Percentiles rank a stretch among this genome's conserved stretches.
phyloP scores from a whole-genome alignment of 64 coral and sea anemone genomes.

The Acropora yongei region DNA sequence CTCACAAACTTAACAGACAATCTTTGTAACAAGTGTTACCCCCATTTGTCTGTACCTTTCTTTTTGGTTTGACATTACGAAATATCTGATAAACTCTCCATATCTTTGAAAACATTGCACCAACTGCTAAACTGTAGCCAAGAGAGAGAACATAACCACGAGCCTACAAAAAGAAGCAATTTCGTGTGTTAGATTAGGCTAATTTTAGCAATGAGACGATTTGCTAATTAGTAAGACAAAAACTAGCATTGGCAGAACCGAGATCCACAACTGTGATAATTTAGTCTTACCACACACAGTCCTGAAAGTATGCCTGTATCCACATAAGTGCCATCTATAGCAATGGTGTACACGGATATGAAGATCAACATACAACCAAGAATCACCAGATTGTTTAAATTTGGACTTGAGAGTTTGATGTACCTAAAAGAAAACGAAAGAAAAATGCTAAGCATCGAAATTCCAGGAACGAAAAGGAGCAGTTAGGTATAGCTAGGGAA shows the following conservation, averaged over 20 bases:
- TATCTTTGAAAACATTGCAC: conserved; percentile 47
- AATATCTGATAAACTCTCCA: conserved; percentile 60
- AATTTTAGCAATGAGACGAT: too few relatives aligned
- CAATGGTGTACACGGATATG: conserved; percentile 45
- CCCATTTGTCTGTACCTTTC: conserved; percentile 31
- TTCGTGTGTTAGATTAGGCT: neutral
- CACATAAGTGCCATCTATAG: conserved; percentile 19
- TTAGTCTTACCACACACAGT: conserved; percentile 30
- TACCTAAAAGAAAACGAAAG: conserved; percentile 6
- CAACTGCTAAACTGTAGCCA: conserved; percentile 63
- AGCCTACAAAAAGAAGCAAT: conserved; percentile 18
- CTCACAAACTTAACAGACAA: neutral
- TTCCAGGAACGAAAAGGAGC: neutral
- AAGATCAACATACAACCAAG: conserved; percentile 48
- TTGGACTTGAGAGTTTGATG: conserved; percentile 19
- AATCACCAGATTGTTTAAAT: conserved; percentile 34
- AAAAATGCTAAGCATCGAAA: neutral
- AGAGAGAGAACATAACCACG: conserved; percentile 29
- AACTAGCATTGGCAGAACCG: too few relatives aligned
- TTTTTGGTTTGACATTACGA: conserved; percentile 32
- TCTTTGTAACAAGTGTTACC: neutral
- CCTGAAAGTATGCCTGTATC: neutral
- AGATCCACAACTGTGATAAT: neutral
- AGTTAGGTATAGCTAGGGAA: too few relatives aligned
- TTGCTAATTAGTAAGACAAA: too few relatives aligned